Base-by-base conservation (phyloP, 2,888 invertebrate species). In the Athetis lepigone region DNA sequence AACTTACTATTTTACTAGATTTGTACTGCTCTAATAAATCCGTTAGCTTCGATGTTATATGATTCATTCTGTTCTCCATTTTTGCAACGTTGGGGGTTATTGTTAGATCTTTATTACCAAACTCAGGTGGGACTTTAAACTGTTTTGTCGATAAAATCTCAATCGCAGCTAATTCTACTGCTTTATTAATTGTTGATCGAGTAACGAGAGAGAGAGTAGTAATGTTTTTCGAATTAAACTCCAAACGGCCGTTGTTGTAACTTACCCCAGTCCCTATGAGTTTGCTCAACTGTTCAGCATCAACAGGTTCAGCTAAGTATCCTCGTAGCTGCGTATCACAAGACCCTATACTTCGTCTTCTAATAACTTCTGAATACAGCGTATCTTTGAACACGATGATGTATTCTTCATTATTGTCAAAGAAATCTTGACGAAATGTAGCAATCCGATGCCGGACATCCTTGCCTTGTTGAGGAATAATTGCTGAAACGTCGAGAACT, bases 191-290 rank as follows among this genome's bases (percentile, higher is more conserved):
- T 4, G 36, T 47, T 6, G 9, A 18, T 46, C 33, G 55, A 18
- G 55, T 18, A 25, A 36, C 47, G n/a, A n/a, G n/a, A n/a, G n/a
- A n/a, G n/a, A n/a, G n/a, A n/a, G 0, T 23, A 36, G 40, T 8
- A 1, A 4, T 7, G 18, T 27, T 43, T 16, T 7, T 4, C 16
- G 7, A 8, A 21, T 16, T 13, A 8, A 4, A 37, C 16, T 37
- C 37, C 1, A 25, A 13, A 2, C 4, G 8, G 1, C 25, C 36
- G 7, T 55, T 18, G 2, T 36, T 23, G 23, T 18, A 25, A 23
- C 18, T 25, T 25, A 55, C 0, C 47, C 47, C 36, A 0, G 55
- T 36, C 9, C 47, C 55, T 50, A 50, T 50, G 16, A 50, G 21
- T 37, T 37, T 37, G 23, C 50, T 50, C 4, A 50, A 37, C 16